These are phyloP conservation scores for Scaptomyza parva DNA, from an alignment of 2,888 invertebrate species.

Conservation along the genomic window DNA sequence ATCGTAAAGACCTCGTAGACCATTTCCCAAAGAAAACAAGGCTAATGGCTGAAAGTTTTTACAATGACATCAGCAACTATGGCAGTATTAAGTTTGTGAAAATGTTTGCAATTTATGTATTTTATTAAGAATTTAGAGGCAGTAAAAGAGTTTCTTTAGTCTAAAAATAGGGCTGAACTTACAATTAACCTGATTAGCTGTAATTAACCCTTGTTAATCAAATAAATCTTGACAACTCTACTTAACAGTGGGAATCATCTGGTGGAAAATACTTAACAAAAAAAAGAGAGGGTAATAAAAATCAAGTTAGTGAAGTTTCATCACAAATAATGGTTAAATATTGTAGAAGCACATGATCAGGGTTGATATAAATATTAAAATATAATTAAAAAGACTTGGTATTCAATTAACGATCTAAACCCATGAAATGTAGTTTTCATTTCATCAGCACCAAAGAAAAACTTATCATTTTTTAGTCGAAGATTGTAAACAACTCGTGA, in stretches of 20 bases:
- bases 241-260: not conserved
- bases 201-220: not conserved
- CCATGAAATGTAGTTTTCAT: no score
- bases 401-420: no score
- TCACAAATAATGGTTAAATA: no score
- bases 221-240: not conserved
- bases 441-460: no score
- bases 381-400: no score
- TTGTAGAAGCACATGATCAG: no score
- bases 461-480: no score
- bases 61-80: constrained; percentile 47
- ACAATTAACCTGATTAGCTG: not conserved
- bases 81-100: not conserved
- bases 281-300: not conserved
- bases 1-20: constrained; percentile 49
- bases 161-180: not conserved
- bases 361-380: no score
- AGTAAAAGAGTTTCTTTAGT: not conserved
- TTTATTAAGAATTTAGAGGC: constrained; percentile 21
- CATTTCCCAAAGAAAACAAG: constrained; percentile 32
- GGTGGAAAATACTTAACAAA: not conserved
- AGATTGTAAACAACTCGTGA: no score
- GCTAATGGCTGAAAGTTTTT: constrained; percentile 43
- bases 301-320: not conserved
- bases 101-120: constrained; percentile 18